Base-by-base conservation (phyloP, 92 coral and sea anemone species). In the Diadumene lineata region DNA sequence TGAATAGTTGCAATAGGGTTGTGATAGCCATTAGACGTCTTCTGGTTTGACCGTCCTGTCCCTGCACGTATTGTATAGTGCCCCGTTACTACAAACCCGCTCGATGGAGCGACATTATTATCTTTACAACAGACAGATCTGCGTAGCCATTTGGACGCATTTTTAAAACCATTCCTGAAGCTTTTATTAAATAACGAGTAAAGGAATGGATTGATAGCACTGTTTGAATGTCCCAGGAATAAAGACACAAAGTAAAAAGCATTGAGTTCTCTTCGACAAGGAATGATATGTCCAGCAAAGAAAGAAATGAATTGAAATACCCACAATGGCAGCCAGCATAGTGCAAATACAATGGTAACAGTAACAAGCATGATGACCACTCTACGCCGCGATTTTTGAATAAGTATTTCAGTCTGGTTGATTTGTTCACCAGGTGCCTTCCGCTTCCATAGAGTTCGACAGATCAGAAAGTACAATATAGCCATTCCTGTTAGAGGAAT, bases 241-340 rank as follows among this genome's bases (percentile, higher is more conserved):
- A 85, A 53, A 48, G 84, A 69, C 15, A 73, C 64, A 51, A 85
- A 85, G 43, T 85, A 85, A 46, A 85, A 85, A 1, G 89, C 70
- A 17, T 65, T 28, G 44, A 75, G 60, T 34, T 60, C 79, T 11
- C 65, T 78, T 24, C 51, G 64, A 27, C 89, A 85, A 1, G 88
- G 84, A 33, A 78, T 53, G 24, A 56, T 61, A 33, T 75, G 72
- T 0, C 76, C 78, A 17, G 85, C 73, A 26, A 85, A 85, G 78
- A 85, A 85, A 23, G 75, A 69, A 28, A 85, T 53, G 63, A 85
- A 85, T 68, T 85, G 89, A 44, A 85, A 74, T 7, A 80, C 56
- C 89, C 89, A 85, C 0, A 85, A 74, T 0, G 89, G 89, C 6
- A 85, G 56, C 89, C 89, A 85, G 25, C 89, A 85, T 8, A 75